Evolutionary conservation across 2,888 invertebrate genomes (phyloP), one percentile per base, ranked within the genome.

Genomic region (Pyrrhosoma nymphula): DNA sequence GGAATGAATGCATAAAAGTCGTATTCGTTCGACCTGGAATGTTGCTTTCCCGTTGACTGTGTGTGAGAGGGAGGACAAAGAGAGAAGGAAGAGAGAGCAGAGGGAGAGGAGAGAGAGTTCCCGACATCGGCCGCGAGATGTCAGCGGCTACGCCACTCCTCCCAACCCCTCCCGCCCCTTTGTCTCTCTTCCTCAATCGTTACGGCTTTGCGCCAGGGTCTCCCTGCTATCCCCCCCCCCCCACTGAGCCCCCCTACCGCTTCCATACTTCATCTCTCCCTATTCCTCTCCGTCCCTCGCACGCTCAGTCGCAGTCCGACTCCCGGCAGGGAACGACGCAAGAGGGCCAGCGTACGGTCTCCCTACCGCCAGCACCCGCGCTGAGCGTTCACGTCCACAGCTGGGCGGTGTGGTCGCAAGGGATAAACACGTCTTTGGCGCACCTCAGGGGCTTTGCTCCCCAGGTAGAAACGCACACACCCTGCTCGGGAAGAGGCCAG

Each of bases 141-240:
- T 93, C 93, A 93, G 93, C 69, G 47, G 69, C 93, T 47, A 69
- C 75, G 93, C 69, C 93, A 93, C 93, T 93, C 93, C 63, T 93
- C 12, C 82, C 82, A 16, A 14, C 35, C 30, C n/a, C 35, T n/a
- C 30, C 63, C 47, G 30, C 35, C 88, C 23, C 35, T 55, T 18
- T 14, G 26, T n/a, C 89, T 56, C 55, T 56, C 89, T 89, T 89
- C 47, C 69, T 47, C 93, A 75, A 63, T 75, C 93, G 93, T 93
- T 69, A 75, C 47, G 60, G 75, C 75, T 60, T 75, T 39, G 47
- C 69, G 93, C 93, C 75, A 75, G 23, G 47, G 93, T 63, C 69
- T 75, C 93, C n/a, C 93, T 47, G 26, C 16, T 55, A 35, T 47
- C 39, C 39, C 35, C n/a, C 93, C 55, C 39, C 23, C 47, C 47